Evolutionary conservation across 1,140 invertebrate genomes (phyloP).

Genomic region (Nasonia longicornis): DNA sequence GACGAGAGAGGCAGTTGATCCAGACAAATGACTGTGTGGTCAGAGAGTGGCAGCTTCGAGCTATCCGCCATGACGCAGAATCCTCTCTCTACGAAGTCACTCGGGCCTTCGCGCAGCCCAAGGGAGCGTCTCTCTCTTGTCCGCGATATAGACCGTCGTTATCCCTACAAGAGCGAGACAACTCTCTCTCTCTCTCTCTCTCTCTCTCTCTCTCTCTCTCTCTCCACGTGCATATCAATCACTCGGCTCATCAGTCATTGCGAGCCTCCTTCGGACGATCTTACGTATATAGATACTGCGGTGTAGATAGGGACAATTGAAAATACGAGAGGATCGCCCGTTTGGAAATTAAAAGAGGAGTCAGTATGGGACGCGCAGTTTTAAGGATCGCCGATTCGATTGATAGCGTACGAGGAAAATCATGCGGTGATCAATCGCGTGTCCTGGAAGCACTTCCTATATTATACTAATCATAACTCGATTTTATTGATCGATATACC

Average conservation of each 20-base stretch:
- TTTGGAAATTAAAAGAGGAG: background rate
- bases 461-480: background rate
- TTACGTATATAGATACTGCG: background rate
- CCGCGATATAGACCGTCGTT: constrained; percentile 37
- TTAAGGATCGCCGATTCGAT: background rate
- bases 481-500: background rate
- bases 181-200: background rate
- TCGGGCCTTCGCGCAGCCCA: background rate
- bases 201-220: background rate
- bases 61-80: constrained; percentile 51
- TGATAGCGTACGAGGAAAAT: background rate
- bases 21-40: constrained; percentile 65
- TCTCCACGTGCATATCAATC: constrained; percentile 40
- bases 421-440: constrained; percentile 8
- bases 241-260: constrained; percentile 42
- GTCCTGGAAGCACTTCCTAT: background rate
- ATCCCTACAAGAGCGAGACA: constrained; percentile 32
- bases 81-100: background rate
- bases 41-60: constrained; percentile 62
- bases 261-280: background rate
- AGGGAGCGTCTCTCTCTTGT: background rate
- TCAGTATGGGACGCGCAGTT: background rate
- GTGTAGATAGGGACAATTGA: background rate
- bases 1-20: constrained; percentile 51
- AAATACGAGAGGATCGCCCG: background rate